phyloP scores from a whole-genome alignment of 1,140 invertebrate genomes.

The Drosophila athabasca region DNA sequence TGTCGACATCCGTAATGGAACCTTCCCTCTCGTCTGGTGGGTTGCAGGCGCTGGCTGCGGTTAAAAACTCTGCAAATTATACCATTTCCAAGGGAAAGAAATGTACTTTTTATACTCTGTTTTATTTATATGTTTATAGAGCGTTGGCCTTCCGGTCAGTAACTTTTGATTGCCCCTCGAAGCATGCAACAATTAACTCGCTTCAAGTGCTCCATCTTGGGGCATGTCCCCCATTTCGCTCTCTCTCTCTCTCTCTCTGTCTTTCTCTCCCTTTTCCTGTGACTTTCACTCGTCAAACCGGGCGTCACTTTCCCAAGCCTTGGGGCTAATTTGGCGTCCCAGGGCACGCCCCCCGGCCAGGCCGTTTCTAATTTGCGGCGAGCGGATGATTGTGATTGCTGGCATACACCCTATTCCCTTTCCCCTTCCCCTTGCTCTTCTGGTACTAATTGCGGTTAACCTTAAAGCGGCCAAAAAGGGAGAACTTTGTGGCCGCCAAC shows the following conservation, averaged over 20 bases:
- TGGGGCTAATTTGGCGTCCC: slow-evolving; percentile 3
- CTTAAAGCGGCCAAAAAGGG: slow-evolving; percentile 44
- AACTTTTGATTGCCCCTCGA: slow-evolving; percentile 42
- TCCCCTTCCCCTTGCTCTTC: background rate
- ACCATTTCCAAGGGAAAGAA: no score
- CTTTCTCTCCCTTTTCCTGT: background rate
- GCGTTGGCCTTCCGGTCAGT: slow-evolving; percentile 45
- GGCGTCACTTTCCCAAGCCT: background rate
- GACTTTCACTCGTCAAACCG: slow-evolving; percentile 5
- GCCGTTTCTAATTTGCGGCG: slow-evolving; percentile 27
- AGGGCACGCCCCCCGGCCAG: background rate
- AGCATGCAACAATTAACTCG: slow-evolving; percentile 48
- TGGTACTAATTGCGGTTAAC: slow-evolving; percentile 51
- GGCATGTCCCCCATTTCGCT: slow-evolving; percentile 3
- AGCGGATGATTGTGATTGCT: slow-evolving; percentile 46
- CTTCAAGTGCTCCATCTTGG: slow-evolving; percentile 35
- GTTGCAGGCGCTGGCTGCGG: background rate
- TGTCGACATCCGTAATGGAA: slow-evolving; percentile 35
- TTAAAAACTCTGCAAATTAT: slow-evolving; percentile 19
- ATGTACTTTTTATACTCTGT: slow-evolving; percentile 10
- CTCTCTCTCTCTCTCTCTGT: slow-evolving; percentile 1
- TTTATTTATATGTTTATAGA: slow-evolving; percentile 26
- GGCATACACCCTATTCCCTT: slow-evolving; percentile 11
- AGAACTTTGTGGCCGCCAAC: slow-evolving; percentile 32
- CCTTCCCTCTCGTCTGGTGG: no score